Base-by-base conservation (phyloP, 2,797 vertebrate genomes). In the Melanogrammus aeglefinus region DNA sequence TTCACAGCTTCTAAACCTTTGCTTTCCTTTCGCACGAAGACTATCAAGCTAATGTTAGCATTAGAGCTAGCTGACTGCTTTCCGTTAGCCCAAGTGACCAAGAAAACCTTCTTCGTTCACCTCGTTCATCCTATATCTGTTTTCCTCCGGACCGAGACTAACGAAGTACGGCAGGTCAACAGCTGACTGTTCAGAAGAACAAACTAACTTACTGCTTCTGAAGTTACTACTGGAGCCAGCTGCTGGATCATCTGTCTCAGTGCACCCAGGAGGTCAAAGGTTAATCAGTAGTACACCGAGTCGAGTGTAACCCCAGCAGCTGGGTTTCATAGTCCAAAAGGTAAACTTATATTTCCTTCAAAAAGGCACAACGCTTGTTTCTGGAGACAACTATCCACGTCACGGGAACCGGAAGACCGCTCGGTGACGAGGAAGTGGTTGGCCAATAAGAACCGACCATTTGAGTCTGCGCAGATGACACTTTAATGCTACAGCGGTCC, bases 341-440 rank as follows among this genome's bases (percentile, higher is more conserved):
- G 39, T n/a, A 5, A 35, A 35, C 1, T 13, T 24, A 0, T 24
- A 70, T 77, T 75, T 81, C 71, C 72, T 77, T 41, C 75, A 75
- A 44, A 44, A 5, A 44, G n/a, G 75, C 18, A 63, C 27, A 66
- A 76, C 41, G 38, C 8, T 76, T 2, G 4, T 21, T 47, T 35
- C 44, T 66, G 13, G 81, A 66, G 27, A 39, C 35, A n/a, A 44
- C 47, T n/a, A 80, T 85, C 89, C 91, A 93, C 91, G 92, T 92
- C 90, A 91, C 82, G 70, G 24, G 9, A 9, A 3, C 63, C 9
- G 63, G 63, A 69, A 63, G 63, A 69, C 24, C 9, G 9, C 24
- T 24, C 2, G 63, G n/a, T 7, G 63, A 13, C n/a, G 1, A 24
- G 1, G 21, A 63, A 63, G 21, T 4, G 10, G 24, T 69, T 4